phyloP scores from a whole-genome alignment of 1,140 invertebrate species.

The Lutraria rhynchaena region DNA sequence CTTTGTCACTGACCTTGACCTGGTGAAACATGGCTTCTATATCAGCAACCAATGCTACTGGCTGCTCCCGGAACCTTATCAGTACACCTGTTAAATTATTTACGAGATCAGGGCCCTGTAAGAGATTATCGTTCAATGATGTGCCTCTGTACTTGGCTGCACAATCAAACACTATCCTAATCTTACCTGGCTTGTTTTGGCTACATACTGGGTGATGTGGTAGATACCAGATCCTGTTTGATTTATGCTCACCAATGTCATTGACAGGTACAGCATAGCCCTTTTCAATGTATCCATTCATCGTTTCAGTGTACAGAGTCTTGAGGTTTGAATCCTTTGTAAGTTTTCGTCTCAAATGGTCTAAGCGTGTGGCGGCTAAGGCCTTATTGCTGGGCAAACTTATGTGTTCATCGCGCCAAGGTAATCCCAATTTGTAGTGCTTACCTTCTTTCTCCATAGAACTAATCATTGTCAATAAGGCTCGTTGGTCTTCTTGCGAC shows the following conservation, averaged over 20 bases:
- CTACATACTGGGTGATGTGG: slow-evolving; percentile 62
- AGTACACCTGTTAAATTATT: slow-evolving; percentile 64
- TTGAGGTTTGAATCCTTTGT: not conserved
- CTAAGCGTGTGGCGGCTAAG: not conserved
- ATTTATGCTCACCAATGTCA: not conserved
- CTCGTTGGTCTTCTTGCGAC: not conserved
- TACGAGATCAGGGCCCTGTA: slow-evolving; percentile 64
- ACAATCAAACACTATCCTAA: slow-evolving; percentile 67
- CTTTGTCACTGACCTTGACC: slow-evolving; percentile 12
- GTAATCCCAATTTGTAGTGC: slow-evolving; percentile 7
- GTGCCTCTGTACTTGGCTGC: slow-evolving; percentile 48
- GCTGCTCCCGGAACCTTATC: slow-evolving; percentile 36
- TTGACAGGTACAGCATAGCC: not conserved
- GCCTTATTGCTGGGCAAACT: not conserved
- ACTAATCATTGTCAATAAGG: not conserved
- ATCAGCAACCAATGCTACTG: not conserved
- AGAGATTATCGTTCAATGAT: slow-evolving; percentile 62
- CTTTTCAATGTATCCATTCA: slow-evolving; percentile 7
- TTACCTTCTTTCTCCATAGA: not conserved
- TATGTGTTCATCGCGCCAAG: not conserved
- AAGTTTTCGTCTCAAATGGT: not conserved
- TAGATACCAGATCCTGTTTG: slow-evolving; percentile 57
- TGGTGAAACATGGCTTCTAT: slow-evolving; percentile 14
- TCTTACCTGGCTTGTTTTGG: slow-evolving; percentile 58
- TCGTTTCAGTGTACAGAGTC: not conserved